phyloP scores from a whole-genome alignment of 2,113 vertebrate genomes.

The Zootoca vivipara region DNA sequence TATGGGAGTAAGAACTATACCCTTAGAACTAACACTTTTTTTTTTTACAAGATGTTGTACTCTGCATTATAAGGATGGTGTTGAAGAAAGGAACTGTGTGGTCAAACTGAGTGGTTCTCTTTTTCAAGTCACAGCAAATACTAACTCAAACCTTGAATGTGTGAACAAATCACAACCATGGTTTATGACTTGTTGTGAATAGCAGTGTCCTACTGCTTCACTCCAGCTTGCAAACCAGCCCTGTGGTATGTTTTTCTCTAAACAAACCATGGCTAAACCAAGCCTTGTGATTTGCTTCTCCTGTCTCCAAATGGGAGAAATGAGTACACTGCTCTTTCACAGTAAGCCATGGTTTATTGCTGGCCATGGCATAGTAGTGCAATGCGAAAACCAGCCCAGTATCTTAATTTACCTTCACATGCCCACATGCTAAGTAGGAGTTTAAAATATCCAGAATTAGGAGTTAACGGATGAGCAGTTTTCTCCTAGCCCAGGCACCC shows the following conservation, averaged over 20 bases:
- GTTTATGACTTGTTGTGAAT: too few species aligned
- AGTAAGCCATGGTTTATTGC: too few species aligned
- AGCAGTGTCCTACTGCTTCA: too few species aligned
- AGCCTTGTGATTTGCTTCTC: too few species aligned
- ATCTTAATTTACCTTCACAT: background rate
- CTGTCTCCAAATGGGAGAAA: too few species aligned
- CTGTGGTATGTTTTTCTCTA: too few species aligned
- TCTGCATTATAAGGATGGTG: background rate
- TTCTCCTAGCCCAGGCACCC: too few species aligned
- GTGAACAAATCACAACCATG: background rate
- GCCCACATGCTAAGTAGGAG: background rate
- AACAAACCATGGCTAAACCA: too few species aligned
- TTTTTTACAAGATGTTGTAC: background rate
- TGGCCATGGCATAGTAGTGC: too few species aligned
- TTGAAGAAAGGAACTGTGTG: background rate
- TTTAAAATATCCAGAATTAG: background rate
- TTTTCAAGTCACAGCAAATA: background rate
- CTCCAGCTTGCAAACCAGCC: too few species aligned
- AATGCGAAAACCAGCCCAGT: too few species aligned
- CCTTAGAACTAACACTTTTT: background rate
- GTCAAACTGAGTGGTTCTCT: background rate
- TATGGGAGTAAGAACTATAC: background rate
- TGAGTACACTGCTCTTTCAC: too few species aligned
- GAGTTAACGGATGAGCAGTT: background rate
- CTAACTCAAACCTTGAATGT: background rate